Evolutionary conservation across 2,113 vertebrate genomes (phyloP).

Genomic region (Antechinus stuartii): DNA sequence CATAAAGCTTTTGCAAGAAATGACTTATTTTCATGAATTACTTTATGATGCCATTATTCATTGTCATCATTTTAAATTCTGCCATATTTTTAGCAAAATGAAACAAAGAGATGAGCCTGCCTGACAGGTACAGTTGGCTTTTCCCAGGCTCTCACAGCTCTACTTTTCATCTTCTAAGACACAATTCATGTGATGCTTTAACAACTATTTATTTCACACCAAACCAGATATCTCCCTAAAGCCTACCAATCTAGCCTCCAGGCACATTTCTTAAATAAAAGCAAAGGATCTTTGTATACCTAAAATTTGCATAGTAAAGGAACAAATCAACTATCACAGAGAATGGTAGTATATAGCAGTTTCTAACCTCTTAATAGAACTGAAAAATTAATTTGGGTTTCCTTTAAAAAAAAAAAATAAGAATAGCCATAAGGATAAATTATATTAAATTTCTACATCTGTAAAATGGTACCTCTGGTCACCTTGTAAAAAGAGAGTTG

Average conservation of each 20-base stretch:
- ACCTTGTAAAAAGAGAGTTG: constrained; percentile 53
- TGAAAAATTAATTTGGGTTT: constrained; percentile 78
- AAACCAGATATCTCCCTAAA: constrained; percentile 92
- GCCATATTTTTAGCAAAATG: constrained; percentile 74
- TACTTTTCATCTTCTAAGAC: constrained; percentile 94
- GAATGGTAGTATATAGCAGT: constrained; percentile 84
- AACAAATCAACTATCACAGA: constrained; percentile 86
- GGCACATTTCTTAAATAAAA: constrained; percentile 97
- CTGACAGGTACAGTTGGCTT: constrained; percentile 48
- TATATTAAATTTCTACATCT: constrained; percentile 61
- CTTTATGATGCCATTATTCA: constrained; percentile 51
- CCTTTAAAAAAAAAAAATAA: constrained; percentile 53
- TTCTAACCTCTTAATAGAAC: constrained; percentile 86
- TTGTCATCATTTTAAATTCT: constrained; percentile 55
- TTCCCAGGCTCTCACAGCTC: constrained; percentile 71
- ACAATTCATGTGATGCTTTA: constrained; percentile 93
- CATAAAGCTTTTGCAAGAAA: constrained; percentile 44
- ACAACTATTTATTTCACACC: constrained; percentile 97
- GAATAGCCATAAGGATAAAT: constrained; percentile 18
- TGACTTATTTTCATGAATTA: constrained; percentile 49
- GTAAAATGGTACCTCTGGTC: constrained; percentile 66
- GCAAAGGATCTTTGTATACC: constrained; percentile 94
- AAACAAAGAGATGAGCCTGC: constrained; percentile 64
- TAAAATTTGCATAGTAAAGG: constrained; percentile 95
- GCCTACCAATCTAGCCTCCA: constrained; percentile 90